Evolutionary conservation across 1,140 invertebrate genomes (phyloP).

Genomic region (Octopus sinensis): DNA sequence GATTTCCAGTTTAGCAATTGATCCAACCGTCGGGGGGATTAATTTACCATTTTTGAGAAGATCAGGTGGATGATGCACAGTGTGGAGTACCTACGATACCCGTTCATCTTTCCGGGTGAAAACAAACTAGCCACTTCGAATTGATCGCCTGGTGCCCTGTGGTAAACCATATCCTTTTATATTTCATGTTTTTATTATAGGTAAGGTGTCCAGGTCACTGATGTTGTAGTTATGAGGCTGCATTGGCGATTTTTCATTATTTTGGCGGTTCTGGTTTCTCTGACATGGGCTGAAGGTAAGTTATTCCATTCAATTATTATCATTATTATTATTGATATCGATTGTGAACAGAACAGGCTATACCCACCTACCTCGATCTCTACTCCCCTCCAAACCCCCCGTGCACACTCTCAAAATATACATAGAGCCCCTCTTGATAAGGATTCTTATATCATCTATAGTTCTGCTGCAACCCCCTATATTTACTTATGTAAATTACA

Average conservation of each 20-base stretch:
- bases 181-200: constrained; percentile 8
- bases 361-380: too few relatives aligned
- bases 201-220: constrained; percentile 6
- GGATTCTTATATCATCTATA: too few relatives aligned
- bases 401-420: too few relatives aligned
- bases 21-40: neutral
- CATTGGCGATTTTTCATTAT: constrained; percentile 2
- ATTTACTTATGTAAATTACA: too few relatives aligned
- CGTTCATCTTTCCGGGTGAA: constrained; percentile 7
- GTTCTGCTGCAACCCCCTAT: too few relatives aligned
- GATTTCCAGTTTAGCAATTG: too few relatives aligned
- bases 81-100: constrained; percentile 4
- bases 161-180: constrained; percentile 9
- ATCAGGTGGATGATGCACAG: constrained; percentile 2
- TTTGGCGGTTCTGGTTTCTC: constrained; percentile 2
- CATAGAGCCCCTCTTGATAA: too few relatives aligned
- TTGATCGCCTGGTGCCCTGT: neutral
- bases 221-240: constrained; percentile 3
- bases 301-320: neutral
- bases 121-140: neutral
- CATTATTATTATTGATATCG: too few relatives aligned
- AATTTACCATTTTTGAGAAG: neutral
- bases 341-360: too few relatives aligned
- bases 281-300: constrained; percentile 5
- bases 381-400: too few relatives aligned